These are phyloP conservation scores for Karalla daura DNA, from an alignment of 2,797 vertebrate species.

Conservation along the genomic window DNA sequence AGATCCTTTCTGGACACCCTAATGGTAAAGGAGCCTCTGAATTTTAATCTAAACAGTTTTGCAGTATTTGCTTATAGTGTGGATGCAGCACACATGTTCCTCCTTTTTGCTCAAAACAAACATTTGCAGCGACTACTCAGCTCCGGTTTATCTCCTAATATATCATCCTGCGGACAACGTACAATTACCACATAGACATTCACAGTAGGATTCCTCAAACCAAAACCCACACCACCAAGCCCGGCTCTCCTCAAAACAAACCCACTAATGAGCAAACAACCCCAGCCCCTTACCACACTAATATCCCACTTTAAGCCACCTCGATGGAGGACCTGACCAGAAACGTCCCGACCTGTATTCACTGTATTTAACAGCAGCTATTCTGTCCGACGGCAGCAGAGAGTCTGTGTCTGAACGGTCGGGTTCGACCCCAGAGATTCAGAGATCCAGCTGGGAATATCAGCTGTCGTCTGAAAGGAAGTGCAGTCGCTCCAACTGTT, in stretches of 20 bases:
- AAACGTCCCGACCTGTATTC: slow-evolving; percentile 32
- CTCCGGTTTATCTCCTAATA: slow-evolving; percentile 20
- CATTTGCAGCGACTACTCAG: slow-evolving; percentile 53
- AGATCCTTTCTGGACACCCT: too few species aligned
- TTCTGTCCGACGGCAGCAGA: slow-evolving; percentile 34
- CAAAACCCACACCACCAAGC: slow-evolving; percentile 19
- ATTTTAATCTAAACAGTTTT: too few species aligned
- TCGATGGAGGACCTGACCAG: slow-evolving; percentile 9
- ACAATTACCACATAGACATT: slow-evolving; percentile 5
- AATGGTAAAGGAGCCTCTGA: too few species aligned
- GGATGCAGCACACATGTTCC: background rate
- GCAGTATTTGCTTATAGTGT: background rate
- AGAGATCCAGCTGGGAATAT: slow-evolving; percentile 62
- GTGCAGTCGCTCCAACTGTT: slow-evolving; percentile 40
- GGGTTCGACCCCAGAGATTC: slow-evolving; percentile 14
- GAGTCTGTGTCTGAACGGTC: slow-evolving; percentile 25
- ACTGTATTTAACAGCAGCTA: slow-evolving; percentile 1
- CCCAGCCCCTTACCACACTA: slow-evolving; percentile 36
- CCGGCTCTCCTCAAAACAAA: slow-evolving; percentile 18
- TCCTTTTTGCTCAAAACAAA: background rate
- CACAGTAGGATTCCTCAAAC: slow-evolving; percentile 1
- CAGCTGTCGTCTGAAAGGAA: slow-evolving; percentile 58
- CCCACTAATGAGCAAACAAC: slow-evolving; percentile 52
- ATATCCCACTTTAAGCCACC: slow-evolving; percentile 16
- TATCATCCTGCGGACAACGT: background rate